These are phyloP conservation scores for Stegodyphus mimosarum DNA, from an alignment of 1,140 invertebrate species.

Conservation along the genomic window DNA sequence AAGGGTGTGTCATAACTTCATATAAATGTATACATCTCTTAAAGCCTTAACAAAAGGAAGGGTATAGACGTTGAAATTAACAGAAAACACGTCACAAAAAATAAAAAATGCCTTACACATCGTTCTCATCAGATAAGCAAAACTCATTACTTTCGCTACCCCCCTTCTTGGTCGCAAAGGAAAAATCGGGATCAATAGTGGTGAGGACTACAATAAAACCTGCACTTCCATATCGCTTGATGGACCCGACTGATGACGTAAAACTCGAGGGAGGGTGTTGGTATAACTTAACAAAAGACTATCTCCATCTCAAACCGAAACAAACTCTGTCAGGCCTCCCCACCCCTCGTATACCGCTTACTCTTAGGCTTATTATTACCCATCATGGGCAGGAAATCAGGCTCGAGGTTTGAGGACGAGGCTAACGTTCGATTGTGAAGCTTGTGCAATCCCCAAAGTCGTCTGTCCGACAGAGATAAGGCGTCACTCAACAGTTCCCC, in stretches of 20 bases:
- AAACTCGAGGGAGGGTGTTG: conserved; percentile 18
- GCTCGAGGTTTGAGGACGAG: conserved; percentile 40
- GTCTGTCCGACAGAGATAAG: conserved; percentile 51
- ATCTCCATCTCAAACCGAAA: conserved; percentile 54
- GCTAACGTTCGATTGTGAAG: conserved; percentile 45
- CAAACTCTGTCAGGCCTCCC: conserved; percentile 16
- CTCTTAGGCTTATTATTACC: conserved; percentile 39
- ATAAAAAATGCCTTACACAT: neutral
- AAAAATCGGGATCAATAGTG: conserved; percentile 42
- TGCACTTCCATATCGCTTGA: neutral
- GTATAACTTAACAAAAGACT: conserved; percentile 32
- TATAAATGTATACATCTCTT: too few relatives aligned
- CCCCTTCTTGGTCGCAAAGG: neutral
- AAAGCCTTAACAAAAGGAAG: too few relatives aligned
- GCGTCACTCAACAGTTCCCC: conserved; percentile 27
- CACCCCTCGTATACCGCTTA: neutral
- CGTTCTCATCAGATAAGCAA: conserved; percentile 14
- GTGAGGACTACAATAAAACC: conserved; percentile 4
- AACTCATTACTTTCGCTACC: conserved; percentile 31
- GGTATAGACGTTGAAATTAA: too few relatives aligned
- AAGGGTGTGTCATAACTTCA: too few relatives aligned
- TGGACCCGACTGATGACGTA: conserved; percentile 5
- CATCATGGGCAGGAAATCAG: conserved; percentile 39
- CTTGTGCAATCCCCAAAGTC: conserved; percentile 46
- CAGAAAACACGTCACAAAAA: neutral